These are phyloP conservation scores for Petrosia ficiformis DNA, from an alignment of 37 sponge, comb jelly and placozoan species.

Conservation along the genomic window DNA sequence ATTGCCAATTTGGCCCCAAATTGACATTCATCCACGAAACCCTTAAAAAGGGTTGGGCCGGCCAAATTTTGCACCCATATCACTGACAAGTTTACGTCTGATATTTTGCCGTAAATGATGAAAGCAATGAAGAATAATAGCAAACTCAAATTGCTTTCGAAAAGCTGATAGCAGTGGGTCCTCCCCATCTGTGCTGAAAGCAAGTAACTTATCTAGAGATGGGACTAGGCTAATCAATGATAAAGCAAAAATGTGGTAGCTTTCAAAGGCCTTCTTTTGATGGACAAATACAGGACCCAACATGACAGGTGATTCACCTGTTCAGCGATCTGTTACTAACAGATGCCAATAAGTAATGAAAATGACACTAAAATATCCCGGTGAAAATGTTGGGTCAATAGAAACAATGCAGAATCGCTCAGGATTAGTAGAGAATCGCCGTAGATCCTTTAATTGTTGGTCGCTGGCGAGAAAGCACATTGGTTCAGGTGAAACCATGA, in stretches of 20 bases:
- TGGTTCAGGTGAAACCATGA: neutral
- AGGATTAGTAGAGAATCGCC: neutral
- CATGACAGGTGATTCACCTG: slow-evolving; percentile 1
- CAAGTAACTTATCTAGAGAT: neutral
- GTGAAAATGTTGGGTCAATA: neutral
- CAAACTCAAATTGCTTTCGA: too few relatives aligned
- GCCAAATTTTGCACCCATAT: too few relatives aligned
- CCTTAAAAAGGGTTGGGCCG: too few relatives aligned
- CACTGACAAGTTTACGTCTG: too few relatives aligned
- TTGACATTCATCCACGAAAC: too few relatives aligned
- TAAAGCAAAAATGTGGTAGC: neutral
- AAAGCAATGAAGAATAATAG: too few relatives aligned
- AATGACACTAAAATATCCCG: neutral
- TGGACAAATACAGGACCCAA: neutral
- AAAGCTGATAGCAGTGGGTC: too few relatives aligned
- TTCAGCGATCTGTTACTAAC: neutral
- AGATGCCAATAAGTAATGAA: neutral
- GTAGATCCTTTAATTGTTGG: neutral
- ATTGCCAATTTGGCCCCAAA: too few relatives aligned
- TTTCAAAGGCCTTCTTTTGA: neutral
- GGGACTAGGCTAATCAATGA: neutral
- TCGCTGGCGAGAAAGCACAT: neutral
- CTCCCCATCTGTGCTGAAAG: too few relatives aligned
- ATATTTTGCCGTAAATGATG: too few relatives aligned
- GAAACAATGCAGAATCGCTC: neutral